These are phyloP conservation scores for Atrina japonica DNA, from an alignment of 2,888 invertebrate species.

Conservation along the genomic window DNA sequence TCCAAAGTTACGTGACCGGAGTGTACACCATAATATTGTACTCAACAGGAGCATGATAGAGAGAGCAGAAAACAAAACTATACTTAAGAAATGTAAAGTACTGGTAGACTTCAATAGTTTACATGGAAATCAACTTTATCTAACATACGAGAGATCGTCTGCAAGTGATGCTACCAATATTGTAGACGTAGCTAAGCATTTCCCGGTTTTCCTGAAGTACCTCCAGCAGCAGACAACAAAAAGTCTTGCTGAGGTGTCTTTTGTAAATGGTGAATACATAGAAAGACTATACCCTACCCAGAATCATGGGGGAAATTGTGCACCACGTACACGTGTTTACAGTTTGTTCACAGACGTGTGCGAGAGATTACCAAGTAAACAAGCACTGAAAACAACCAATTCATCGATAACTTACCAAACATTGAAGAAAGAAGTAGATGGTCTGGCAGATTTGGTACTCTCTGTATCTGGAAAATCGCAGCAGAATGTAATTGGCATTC, in stretches of 20 bases:
- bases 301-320: neutral
- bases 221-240: conserved; percentile 22
- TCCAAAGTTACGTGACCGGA: conserved; percentile 54
- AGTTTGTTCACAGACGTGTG: conserved; percentile 48
- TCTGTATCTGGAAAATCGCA: neutral
- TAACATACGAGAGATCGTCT: conserved; percentile 55
- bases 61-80: neutral
- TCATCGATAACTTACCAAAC: conserved; percentile 47
- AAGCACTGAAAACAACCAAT: conserved; percentile 55
- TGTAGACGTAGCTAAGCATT: conserved; percentile 57
- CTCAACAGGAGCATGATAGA: conserved; percentile 39
- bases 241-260: conserved; percentile 45
- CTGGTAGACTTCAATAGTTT: conserved; percentile 58
- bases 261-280: conserved; percentile 55
- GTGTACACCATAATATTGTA: conserved; percentile 62
- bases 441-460: conserved; percentile 31
- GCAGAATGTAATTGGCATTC: conserved; percentile 55
- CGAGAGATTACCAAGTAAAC: conserved; percentile 39
- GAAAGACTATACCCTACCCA: conserved; percentile 42
- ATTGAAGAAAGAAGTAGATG: conserved; percentile 39
- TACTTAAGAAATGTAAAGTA: conserved; percentile 5
- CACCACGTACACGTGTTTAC: neutral
- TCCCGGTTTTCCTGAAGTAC: conserved; percentile 56
- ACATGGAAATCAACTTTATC: conserved; percentile 39
- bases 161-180: conserved; percentile 55